phyloP scores from a whole-genome alignment of 2,888 invertebrate genomes.

The Lamellibrachia columna region DNA sequence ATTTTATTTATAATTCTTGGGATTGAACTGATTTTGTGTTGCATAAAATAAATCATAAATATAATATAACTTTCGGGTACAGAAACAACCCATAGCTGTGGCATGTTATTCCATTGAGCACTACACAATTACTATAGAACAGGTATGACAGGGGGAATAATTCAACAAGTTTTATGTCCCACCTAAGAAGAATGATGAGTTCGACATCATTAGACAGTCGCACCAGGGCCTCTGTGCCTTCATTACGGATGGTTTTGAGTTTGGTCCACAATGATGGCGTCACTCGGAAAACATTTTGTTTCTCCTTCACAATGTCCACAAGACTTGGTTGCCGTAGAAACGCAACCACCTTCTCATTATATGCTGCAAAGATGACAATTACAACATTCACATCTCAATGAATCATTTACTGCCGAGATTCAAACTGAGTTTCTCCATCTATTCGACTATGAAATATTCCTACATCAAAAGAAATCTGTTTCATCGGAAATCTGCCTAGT shows the following conservation, averaged over 20 bases:
- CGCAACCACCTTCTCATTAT: slow-evolving; percentile 94
- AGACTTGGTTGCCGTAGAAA: slow-evolving; percentile 94
- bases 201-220: slow-evolving; percentile 92
- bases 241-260: slow-evolving; percentile 85
- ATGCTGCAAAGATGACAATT: slow-evolving; percentile 68
- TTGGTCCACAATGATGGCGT: slow-evolving; percentile 84
- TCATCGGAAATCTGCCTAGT: not conserved
- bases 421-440: not conserved
- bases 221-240: slow-evolving; percentile 85
- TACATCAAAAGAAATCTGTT: not conserved
- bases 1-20: no score
- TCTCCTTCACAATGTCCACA: slow-evolving; percentile 80
- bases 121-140: no score
- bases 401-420: not conserved
- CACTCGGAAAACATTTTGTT: slow-evolving; percentile 74
- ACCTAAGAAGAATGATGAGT: slow-evolving; percentile 92
- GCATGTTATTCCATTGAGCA: no score
- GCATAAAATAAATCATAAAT: no score
- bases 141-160: no score
- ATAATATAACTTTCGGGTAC: no score
- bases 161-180: not conserved
- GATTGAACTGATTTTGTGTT: no score
- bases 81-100: no score
- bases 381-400: not conserved
- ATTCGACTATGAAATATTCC: not conserved